A percentile compares a stretch with the other conserved stretches of the same genome.
phyloP scores from a whole-genome alignment of 2,888 invertebrate genomes.

The Allygus modestus region DNA sequence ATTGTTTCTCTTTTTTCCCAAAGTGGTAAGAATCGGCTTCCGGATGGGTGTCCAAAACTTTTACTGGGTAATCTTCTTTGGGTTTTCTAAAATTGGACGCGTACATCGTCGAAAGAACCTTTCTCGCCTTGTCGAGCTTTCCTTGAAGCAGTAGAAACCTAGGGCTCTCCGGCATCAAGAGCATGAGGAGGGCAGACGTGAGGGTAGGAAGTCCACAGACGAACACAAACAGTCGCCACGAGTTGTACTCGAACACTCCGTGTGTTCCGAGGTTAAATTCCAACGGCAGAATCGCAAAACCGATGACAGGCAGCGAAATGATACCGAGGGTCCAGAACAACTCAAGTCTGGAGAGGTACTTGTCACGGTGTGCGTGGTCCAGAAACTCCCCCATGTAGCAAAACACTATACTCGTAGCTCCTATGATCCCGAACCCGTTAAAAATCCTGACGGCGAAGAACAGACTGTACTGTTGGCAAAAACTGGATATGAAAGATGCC shows the following conservation, averaged over 20 bases:
- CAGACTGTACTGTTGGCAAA: conserved; percentile 35
- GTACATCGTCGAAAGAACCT: conserved; percentile 78
- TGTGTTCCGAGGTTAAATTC: background rate
- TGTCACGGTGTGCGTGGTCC: conserved; percentile 71
- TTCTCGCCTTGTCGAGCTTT: conserved; percentile 76
- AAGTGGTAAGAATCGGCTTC: conserved; percentile 48
- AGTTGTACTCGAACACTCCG: conserved; percentile 75
- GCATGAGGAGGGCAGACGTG: conserved; percentile 76
- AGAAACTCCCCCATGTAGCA: conserved; percentile 80
- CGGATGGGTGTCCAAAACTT: conserved; percentile 13
- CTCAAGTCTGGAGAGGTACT: conserved; percentile 64
- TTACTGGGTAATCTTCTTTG: conserved; percentile 24
- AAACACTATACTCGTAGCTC: conserved; percentile 79
- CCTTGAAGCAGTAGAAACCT: conserved; percentile 78
- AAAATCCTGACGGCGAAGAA: conserved; percentile 64
- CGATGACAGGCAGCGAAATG: conserved; percentile 78
- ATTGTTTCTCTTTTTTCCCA: background rate
- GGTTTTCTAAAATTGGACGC: conserved; percentile 74
- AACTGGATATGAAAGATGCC: conserved; percentile 77
- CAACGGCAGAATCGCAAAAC: conserved; percentile 37
- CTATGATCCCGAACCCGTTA: conserved; percentile 76
- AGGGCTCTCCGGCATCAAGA: conserved; percentile 80
- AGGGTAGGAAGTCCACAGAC: conserved; percentile 80
- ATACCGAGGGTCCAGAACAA: conserved; percentile 74
- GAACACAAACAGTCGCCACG: conserved; percentile 82